Conservation (phyloP, 2,888 invertebrate genomes). For the Anagyrus pseudococci region DNA sequence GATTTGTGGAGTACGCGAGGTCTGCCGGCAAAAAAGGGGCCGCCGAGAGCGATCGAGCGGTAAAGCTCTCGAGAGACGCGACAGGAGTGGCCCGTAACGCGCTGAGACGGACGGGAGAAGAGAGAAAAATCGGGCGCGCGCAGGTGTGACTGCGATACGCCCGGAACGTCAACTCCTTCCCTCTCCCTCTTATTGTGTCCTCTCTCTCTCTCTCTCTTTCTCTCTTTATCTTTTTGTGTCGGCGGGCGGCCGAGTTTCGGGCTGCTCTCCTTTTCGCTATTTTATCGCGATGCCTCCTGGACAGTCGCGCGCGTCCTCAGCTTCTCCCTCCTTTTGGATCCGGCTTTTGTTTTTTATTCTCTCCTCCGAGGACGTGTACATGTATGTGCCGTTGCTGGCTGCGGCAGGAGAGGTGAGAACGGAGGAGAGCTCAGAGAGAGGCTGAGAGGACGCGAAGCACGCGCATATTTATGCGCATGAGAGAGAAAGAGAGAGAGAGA, state of each 20-base stretch:
- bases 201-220: neutral
- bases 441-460: conserved; percentile 41
- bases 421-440: neutral
- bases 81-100: too few species aligned
- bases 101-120: conserved; percentile 23
- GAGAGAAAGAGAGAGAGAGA: too few species aligned
- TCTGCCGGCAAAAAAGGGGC: too few species aligned
- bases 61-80: too few species aligned
- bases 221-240: conserved; percentile 38
- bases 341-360: neutral
- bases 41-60: too few species aligned
- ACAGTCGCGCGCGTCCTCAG: conserved; percentile 30
- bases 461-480: conserved; percentile 48
- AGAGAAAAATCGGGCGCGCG: conserved; percentile 33
- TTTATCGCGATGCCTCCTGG: too few species aligned
- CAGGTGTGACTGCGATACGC: conserved; percentile 56
- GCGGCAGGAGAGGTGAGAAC: conserved; percentile 36
- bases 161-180: conserved; percentile 50
- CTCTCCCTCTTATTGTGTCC: conserved; percentile 32
- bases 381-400: conserved; percentile 3
- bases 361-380: neutral
- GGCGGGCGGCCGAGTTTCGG: conserved; percentile 31
- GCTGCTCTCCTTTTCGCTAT: conserved; percentile 38
- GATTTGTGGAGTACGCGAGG: too few species aligned
- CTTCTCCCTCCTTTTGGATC: conserved; percentile 4